phyloP scores from a whole-genome alignment of 2,888 invertebrate species.

The Caenorhabditis zanzibari region DNA sequence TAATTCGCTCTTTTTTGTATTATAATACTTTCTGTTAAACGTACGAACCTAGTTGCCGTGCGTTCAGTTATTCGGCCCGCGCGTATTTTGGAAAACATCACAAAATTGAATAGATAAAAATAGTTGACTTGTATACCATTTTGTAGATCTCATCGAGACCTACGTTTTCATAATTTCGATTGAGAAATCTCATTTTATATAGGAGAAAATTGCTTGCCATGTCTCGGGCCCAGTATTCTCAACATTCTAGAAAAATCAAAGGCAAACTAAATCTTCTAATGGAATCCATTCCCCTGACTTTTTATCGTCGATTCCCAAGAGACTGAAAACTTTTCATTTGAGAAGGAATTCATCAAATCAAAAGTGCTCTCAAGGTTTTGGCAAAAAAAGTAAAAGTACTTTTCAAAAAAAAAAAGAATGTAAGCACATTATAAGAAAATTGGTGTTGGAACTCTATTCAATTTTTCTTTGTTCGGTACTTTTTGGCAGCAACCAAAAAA shows the following conservation, averaged over 20 bases:
- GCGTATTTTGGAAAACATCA: no score
- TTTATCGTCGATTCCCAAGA: background rate
- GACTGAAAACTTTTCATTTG: conserved; percentile 17
- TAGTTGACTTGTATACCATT: no score
- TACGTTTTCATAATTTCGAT: no score
- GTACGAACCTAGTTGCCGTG: no score
- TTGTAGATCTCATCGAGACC: no score
- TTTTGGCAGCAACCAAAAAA: background rate
- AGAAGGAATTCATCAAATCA: background rate
- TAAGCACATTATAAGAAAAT: conserved; percentile 11
- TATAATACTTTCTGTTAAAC: no score
- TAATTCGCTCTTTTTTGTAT: no score
- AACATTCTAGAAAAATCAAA: background rate
- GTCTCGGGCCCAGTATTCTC: no score
- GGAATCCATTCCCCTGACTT: background rate
- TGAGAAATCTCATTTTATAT: no score
- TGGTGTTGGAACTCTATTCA: conserved; percentile 20
- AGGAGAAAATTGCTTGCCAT: no score
- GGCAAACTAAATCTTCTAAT: background rate
- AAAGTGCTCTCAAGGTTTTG: background rate
- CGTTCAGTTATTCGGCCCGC: no score
- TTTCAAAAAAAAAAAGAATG: conserved; percentile 1
- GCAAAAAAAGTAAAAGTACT: background rate
- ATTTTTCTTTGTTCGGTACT: conserved; percentile 24
- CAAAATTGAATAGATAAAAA: no score